Percentiles rank a stretch among this genome's conserved stretches.
phyloP scores from a whole-genome alignment of 2,797 vertebrate genomes.

The Helostoma temminkii region DNA sequence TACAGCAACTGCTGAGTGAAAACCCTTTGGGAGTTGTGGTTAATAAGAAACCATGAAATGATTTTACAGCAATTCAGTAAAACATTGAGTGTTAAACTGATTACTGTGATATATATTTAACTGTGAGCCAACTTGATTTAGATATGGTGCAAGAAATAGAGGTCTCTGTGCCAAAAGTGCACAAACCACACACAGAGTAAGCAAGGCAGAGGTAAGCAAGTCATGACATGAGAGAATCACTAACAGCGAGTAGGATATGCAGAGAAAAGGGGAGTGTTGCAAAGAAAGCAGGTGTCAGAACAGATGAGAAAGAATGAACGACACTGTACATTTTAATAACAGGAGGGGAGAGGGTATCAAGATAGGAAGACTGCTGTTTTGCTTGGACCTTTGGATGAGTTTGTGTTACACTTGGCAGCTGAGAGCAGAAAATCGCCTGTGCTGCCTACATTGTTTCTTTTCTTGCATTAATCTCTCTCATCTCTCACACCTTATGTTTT shows the following conservation, averaged over 20 bases:
- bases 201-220: conserved; percentile 56
- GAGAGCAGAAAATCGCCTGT: conserved; percentile 49
- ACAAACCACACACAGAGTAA: conserved; percentile 33
- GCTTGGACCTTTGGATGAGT: conserved; percentile 42
- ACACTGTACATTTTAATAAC: conserved; percentile 15
- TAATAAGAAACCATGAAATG: not conserved
- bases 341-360: conserved; percentile 16
- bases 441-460: conserved; percentile 23
- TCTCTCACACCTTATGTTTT: conserved; percentile 43
- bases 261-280: conserved; percentile 14
- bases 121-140: conserved; percentile 11
- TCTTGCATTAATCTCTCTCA: conserved; percentile 25
- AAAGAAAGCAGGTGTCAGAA: conserved; percentile 42
- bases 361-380: conserved; percentile 34
- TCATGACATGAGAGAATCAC: conserved; percentile 56
- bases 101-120: conserved; percentile 7
- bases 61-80: too few relatives aligned
- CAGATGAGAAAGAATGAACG: conserved; percentile 23
- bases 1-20: not conserved
- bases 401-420: conserved; percentile 57
- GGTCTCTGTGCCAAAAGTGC: conserved; percentile 17
- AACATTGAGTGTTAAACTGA: not conserved
- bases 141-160: conserved; percentile 30
- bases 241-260: conserved; percentile 5
- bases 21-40: conserved; percentile 10